Evolutionary conservation across 2,888 invertebrate genomes (phyloP), one percentile per base, ranked within the genome.

Genomic region (Harpagoxenus sublaevis): DNA sequence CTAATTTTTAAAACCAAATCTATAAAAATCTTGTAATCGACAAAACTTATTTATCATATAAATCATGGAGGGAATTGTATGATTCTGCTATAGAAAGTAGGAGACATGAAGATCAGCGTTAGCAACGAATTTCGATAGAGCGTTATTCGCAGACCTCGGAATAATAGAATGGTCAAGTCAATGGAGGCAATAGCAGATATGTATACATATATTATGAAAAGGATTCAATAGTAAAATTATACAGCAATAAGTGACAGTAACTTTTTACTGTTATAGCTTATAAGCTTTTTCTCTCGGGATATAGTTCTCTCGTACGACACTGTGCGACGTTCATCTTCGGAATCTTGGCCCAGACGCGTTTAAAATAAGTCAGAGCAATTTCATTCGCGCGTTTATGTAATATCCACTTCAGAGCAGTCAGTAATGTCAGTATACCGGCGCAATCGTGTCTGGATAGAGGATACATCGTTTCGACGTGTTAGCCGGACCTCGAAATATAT

Each of bases 381-480:
- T 86, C 86, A 89, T 83, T 86, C 89, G 35, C 66, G 75, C 48
- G 12, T 74, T 68, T 74, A 48, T 70, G 75, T 88, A 86, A 86
- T 86, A 74, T 78, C 88, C 84, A 89, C 42, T 71, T 73, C 35
- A 35, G 10, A 12, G 18, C 42, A 28, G 70, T 63, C 53, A 57
- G 23, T 23, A 23, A 23, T 23, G 23, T 23, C 23, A 23, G 63
- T 53, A 81, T 71, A 74, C 82, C 45, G 55, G 12, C 35, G 87
- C 81, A 89, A 89, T 89, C 84, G 89, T 89, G 89, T 90, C 82
- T 74, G 78, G 78, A 88, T 81, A 82, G 84, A 48, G 62, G 78
- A 86, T 88, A 89, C 90, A 89, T 86, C 90, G 89, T 90, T 90
- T 90, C 77, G 88, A 84, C 89, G 85, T 89, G 90, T 89, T 87